Percentiles rank a stretch among this genome's conserved stretches.
phyloP scores from a whole-genome alignment of 1,140 invertebrate species.

The Caenorhabditis briggsae region DNA sequence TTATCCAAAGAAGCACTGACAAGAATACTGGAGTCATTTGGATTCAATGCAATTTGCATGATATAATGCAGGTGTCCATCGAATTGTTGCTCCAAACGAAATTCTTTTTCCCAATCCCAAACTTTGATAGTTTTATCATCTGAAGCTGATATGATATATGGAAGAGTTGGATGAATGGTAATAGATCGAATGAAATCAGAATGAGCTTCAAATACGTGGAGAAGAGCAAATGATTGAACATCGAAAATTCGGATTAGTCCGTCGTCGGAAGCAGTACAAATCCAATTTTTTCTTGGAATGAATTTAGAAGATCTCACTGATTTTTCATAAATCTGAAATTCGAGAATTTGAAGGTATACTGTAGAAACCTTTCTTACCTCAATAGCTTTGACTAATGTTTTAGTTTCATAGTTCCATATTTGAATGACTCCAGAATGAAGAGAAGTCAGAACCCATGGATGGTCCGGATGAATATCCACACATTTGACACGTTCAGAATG shows the following conservation, averaged over 20 bases:
- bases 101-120: conserved; percentile 99
- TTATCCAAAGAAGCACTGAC: conserved; percentile 96
- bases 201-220: conserved; percentile 96
- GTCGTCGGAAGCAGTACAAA: conserved; percentile 91
- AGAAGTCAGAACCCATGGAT: conserved; percentile 97
- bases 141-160: conserved; percentile 94
- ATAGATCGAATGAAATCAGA: conserved; percentile 97
- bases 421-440: conserved; percentile 98
- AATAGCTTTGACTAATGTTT: conserved; percentile 91
- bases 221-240: conserved; percentile 95
- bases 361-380: conserved; percentile 80
- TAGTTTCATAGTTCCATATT: conserved; percentile 95
- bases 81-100: conserved; percentile 95
- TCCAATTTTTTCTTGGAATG: conserved; percentile 97
- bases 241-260: conserved; percentile 91
- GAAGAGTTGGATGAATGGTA: conserved; percentile 95
- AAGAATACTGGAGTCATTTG: conserved; percentile 99
- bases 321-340: conserved; percentile 85
- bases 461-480: conserved; percentile 94
- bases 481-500: conserved; percentile 97
- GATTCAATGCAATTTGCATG: conserved; percentile 99
- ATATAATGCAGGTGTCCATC: conserved; percentile 99
- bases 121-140: conserved; percentile 99
- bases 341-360: conserved; percentile 19
- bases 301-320: conserved; percentile 95